Conservation (phyloP, 1,140 invertebrate genomes). For the Elysia chlorotica region DNA sequence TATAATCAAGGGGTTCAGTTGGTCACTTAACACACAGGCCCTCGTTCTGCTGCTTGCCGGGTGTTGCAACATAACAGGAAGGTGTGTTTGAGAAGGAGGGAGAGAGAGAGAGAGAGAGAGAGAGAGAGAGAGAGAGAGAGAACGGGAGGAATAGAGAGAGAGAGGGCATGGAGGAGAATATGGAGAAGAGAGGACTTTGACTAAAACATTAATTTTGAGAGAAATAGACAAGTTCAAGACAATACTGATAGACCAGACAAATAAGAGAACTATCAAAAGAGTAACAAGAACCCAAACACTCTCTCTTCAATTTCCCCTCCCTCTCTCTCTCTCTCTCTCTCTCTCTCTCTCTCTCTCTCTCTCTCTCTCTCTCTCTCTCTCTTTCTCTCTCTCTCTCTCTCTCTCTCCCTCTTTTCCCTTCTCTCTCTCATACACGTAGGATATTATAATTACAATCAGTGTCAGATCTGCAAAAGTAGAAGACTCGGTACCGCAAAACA, state of each 20-base stretch:
- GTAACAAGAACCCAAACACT: no score
- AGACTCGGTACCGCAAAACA: no score
- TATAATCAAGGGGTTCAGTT: no score
- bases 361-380: not conserved
- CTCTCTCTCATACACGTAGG: not conserved
- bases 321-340: no score
- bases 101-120: slow-evolving; percentile 8
- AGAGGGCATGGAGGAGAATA: not conserved
- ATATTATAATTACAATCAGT: no score
- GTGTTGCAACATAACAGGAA: no score
- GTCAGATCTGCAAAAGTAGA: no score
- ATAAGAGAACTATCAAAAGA: no score
- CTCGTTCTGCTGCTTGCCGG: no score
- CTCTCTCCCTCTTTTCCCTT: not conserved
- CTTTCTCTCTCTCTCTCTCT: slow-evolving; percentile 5
- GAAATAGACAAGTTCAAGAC: not conserved
- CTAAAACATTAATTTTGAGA: not conserved
- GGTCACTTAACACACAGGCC: no score
- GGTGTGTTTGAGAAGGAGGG: not conserved
- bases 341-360: not conserved
- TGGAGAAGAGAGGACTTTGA: not conserved
- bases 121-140: not conserved
- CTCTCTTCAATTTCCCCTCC: no score
- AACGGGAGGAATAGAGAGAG: not conserved
- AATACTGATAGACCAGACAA: not conserved